Base-by-base conservation (phyloP, 2,888 invertebrate species). In the Rambutsinella grinnellia region DNA sequence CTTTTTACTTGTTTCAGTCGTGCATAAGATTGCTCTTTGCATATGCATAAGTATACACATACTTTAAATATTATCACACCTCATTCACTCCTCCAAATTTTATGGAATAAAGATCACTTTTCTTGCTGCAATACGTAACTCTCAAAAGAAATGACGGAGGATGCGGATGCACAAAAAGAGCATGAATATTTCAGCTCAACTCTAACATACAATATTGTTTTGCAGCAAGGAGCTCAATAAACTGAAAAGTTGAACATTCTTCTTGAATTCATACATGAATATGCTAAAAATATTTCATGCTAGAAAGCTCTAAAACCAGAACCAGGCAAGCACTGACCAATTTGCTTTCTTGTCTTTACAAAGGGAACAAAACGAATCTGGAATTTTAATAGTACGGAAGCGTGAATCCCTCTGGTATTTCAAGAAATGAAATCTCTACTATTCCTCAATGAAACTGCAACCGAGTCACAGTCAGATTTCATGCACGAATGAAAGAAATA, bases 401-500 rank as follows among this genome's bases (percentile, higher is more conserved):
- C 74, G 67, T 67, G 67, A 74, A 74, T 74, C 67, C 74, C 74
- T 74, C 46, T 67, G 66, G 74, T 74, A 67, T 74, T 74, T 74
- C 67, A 67, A 66, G 72, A 66, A 74, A 74, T 66, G 61, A 58
- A 66, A 74, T 60, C 66, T 71, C 44, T 56, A 58, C 49, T 27
- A 36, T 57, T 36, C 26, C 36, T 36, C 21, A 53, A 53, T 21
- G 53, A 19, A 53, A 49, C n/a, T n/a, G 19, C 49, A 49, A 13
- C 13, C 19, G 6, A 53, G 53, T 21, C 13, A 53, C 19, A 67
- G 67, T 67, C 60, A 74, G 67, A 74, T 74, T 74, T 74, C 74
- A 74, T 74, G 74, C 74, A 66, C 74, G 74, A 74, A 74, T 74
- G 67, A 74, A 74, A 67, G 61, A 62, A 72, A 72, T 72, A 72